These are phyloP conservation scores for Carpatolechia fugitivella DNA, from an alignment of 2,888 invertebrate genomes.

Conservation along the genomic window DNA sequence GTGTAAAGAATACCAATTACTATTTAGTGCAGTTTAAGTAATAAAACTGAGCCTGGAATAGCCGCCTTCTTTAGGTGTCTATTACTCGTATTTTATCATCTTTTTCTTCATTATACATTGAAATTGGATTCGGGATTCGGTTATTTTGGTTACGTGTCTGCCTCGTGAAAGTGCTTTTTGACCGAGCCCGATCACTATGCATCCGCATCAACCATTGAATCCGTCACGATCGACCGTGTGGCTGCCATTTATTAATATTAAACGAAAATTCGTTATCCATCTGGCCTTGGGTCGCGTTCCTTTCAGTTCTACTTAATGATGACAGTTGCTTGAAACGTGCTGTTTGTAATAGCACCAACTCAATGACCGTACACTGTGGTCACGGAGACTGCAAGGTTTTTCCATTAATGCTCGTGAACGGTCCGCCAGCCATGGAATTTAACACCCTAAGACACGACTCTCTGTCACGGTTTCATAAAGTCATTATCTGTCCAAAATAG, in stretches of 20 bases:
- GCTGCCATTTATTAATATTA: conserved; percentile 73
- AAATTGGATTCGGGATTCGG: conserved; percentile 51
- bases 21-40: not conserved
- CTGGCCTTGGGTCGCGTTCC: conserved; percentile 71
- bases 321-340: conserved; percentile 71
- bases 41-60: not conserved
- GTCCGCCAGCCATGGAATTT: conserved; percentile 22
- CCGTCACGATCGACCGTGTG: conserved; percentile 68
- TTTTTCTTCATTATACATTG: too few relatives aligned
- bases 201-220: conserved; percentile 60
- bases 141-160: conserved; percentile 41
- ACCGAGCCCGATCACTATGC: conserved; percentile 44
- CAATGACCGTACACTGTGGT: conserved; percentile 50
- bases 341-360: conserved; percentile 58
- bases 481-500: conserved; percentile 17
- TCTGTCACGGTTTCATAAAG: conserved; percentile 23
- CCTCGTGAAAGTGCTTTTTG: conserved; percentile 59
- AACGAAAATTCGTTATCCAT: conserved; percentile 77
- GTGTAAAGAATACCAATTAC: not conserved
- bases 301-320: conserved; percentile 76
- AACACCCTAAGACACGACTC: conserved; percentile 21
- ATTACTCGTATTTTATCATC: too few relatives aligned
- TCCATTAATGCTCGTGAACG: conserved; percentile 26
- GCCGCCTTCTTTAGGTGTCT: conserved; percentile 22
- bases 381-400: conserved; percentile 49